Evolutionary conservation across 2,888 invertebrate species (phyloP).

Genomic region (Spodoptera exigua): DNA sequence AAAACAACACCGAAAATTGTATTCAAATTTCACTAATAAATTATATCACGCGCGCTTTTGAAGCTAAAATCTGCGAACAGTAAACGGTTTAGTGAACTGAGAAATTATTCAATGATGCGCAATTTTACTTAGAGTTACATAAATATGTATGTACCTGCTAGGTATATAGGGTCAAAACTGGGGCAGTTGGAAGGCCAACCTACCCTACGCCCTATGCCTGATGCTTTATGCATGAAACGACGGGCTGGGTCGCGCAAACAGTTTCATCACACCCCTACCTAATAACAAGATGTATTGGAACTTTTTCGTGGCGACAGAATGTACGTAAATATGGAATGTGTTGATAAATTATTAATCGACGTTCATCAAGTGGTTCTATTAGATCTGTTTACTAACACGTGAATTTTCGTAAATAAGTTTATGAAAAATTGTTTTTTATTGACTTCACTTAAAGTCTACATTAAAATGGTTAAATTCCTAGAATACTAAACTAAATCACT

Average conservation of each 20-base stretch:
- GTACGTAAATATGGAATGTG: slow-evolving; percentile 12
- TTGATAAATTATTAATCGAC: slow-evolving; percentile 5
- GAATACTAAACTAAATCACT: too few relatives aligned
- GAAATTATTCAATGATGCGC: slow-evolving; percentile 48
- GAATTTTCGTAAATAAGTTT: too few relatives aligned
- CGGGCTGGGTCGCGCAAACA: slow-evolving; percentile 58
- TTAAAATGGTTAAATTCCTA: too few relatives aligned
- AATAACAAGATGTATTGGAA: slow-evolving; percentile 39
- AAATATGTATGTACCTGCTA: slow-evolving; percentile 22
- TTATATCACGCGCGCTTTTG: slow-evolving; percentile 23
- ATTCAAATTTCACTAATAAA: slow-evolving; percentile 2
- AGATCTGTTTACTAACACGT: too few relatives aligned
- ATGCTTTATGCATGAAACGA: slow-evolving; percentile 70
- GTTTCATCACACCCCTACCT: slow-evolving; percentile 33
- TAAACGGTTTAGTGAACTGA: slow-evolving; percentile 29
- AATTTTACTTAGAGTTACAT: slow-evolving; percentile 26
- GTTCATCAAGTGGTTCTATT: slow-evolving; percentile 3
- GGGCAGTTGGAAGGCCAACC: slow-evolving; percentile 46
- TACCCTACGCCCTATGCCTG: slow-evolving; percentile 46
- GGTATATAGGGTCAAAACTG: slow-evolving; percentile 37
- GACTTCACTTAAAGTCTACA: too few relatives aligned
- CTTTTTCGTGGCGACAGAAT: slow-evolving; percentile 12
- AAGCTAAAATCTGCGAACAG: slow-evolving; percentile 23
- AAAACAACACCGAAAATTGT: not conserved
- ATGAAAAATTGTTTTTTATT: too few relatives aligned